Evolutionary conservation across 2,888 invertebrate species (phyloP).

Genomic region (Galerucella pusilla): DNA sequence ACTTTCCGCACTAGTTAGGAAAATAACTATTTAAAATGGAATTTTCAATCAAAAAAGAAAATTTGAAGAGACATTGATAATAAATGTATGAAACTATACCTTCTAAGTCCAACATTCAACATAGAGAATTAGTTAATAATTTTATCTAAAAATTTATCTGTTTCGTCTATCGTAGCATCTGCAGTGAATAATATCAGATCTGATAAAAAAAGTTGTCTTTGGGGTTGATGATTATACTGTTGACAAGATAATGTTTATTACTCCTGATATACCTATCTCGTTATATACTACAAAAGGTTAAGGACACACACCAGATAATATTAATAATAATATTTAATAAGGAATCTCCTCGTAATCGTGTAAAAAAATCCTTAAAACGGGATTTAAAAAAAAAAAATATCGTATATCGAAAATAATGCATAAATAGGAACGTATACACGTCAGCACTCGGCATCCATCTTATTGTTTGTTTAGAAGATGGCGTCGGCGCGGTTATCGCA

Average conservation of each 20-base stretch:
- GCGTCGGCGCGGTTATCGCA: conserved; percentile 43
- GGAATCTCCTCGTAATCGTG: conserved; percentile 53
- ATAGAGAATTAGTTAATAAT: not conserved
- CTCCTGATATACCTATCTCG: conserved; percentile 55
- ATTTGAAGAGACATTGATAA: too few species aligned
- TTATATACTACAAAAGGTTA: conserved; percentile 57
- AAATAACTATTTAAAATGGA: too few species aligned
- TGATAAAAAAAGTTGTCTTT: conserved; percentile 56
- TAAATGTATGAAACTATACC: too few species aligned
- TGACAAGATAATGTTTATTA: conserved; percentile 59
- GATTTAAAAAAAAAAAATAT: conserved; percentile 3
- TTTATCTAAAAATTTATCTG: conserved; percentile 21
- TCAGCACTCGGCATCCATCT: conserved; percentile 48
- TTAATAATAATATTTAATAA: conserved; percentile 61
- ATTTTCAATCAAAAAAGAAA: too few species aligned
- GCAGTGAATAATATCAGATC: conserved; percentile 42
- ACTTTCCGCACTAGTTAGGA: too few species aligned
- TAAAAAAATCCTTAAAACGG: conserved; percentile 21
- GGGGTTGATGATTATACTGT: conserved; percentile 57
- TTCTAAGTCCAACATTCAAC: not conserved
- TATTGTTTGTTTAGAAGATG: conserved; percentile 52
- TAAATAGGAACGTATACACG: conserved; percentile 23
- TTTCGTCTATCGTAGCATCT: conserved; percentile 35
- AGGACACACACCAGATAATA: conserved; percentile 59
- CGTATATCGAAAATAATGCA: not conserved